phyloP scores from a whole-genome alignment of 2,888 invertebrate genomes.

The Himalopsyche kuldschensis region DNA sequence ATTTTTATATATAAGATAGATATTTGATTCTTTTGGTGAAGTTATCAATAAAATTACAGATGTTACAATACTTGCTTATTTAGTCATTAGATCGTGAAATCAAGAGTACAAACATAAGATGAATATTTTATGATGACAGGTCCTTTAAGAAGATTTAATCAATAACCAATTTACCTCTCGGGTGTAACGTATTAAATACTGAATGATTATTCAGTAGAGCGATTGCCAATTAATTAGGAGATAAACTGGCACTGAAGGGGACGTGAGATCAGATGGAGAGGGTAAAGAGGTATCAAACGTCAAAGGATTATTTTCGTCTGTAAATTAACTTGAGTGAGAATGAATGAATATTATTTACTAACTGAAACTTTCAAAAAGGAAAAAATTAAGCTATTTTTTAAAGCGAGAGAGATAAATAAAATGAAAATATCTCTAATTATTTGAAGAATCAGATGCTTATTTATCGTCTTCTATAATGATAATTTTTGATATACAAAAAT shows the following conservation, averaged over 20 bases:
- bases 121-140: neutral
- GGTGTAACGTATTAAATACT: slow-evolving; percentile 18
- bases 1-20: too few relatives aligned
- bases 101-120: neutral
- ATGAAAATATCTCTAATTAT: too few relatives aligned
- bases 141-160: neutral
- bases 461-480: too few relatives aligned
- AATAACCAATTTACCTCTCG: slow-evolving; percentile 20
- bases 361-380: neutral
- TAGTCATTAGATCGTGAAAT: neutral
- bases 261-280: neutral
- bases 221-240: slow-evolving; percentile 18
- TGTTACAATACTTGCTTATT: neutral
- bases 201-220: slow-evolving; percentile 21
- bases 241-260: neutral
- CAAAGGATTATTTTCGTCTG: slow-evolving; percentile 5
- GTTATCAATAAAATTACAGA: too few relatives aligned
- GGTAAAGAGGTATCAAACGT: neutral
- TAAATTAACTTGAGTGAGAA: neutral
- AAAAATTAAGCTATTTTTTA: neutral
- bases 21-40: too few relatives aligned
- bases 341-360: neutral
- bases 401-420: too few relatives aligned
- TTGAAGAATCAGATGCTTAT: too few relatives aligned
- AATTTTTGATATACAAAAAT: too few relatives aligned